phyloP scores from a whole-genome alignment of 2,797 vertebrate genomes.

The Phoxinus dragarum region DNA sequence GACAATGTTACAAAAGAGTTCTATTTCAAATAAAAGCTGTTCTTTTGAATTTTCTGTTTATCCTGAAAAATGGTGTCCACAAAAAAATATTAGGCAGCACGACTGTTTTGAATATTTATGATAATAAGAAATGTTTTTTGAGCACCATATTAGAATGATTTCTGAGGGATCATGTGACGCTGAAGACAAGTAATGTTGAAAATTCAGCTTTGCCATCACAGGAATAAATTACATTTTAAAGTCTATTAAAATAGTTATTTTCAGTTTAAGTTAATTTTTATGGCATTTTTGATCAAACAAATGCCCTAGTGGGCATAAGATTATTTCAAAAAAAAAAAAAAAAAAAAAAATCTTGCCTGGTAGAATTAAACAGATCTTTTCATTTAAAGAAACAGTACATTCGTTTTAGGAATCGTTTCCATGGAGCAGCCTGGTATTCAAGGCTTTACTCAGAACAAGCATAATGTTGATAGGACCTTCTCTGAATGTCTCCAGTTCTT shows the following conservation, averaged over 20 bases:
- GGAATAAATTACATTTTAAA: neutral
- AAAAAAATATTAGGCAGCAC: too few species aligned
- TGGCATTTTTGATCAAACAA: neutral
- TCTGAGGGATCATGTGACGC: neutral
- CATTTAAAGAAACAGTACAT: neutral
- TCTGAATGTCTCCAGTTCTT: slow-evolving; percentile 14
- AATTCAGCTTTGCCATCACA: neutral
- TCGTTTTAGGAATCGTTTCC: slow-evolving; percentile 7
- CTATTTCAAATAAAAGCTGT: neutral
- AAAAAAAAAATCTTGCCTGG: neutral
- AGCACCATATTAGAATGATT: neutral
- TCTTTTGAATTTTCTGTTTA: neutral
- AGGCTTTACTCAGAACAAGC: neutral
- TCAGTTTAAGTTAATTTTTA: neutral
- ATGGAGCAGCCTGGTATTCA: neutral
- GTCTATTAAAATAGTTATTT: neutral
- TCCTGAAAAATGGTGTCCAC: too few species aligned
- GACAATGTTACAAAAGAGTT: neutral
- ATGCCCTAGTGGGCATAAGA: neutral
- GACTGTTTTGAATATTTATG: too few species aligned
- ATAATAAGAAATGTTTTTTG: too few species aligned
- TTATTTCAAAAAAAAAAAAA: too few species aligned
- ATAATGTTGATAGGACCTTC: neutral
- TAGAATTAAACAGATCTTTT: neutral
- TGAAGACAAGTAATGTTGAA: neutral